Base-by-base conservation (phyloP, 2,113 vertebrate genomes). In the Eurypyga helias region DNA sequence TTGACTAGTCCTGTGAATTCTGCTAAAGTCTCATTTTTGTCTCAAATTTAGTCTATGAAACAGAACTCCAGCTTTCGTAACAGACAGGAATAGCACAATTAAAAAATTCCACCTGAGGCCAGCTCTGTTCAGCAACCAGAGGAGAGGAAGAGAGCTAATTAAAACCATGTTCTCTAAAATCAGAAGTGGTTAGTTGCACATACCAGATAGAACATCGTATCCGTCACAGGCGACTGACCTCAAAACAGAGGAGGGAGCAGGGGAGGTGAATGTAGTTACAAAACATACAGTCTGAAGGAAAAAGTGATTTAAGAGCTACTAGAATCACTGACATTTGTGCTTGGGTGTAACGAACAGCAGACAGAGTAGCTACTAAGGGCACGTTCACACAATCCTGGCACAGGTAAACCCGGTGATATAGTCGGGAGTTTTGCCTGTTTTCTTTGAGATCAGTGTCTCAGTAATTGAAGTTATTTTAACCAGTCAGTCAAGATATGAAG, bases 31-130 rank as follows among this genome's bases (percentile, higher is more conserved):
- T 60, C 4, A 31, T 34, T 86, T 96, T 93, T 87, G n/a, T 86
- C 84, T 87, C 45, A 64, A 45, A 55, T 87, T 79, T 84, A 84
- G 57, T 45, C 49, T 61, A 4, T n/a, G 67, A 79, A 94, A 57
- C 48, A 60, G 38, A 87, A 86, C 55, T 75, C 69, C 62, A 77
- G n/a, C 52, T 87, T 83, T 69, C 49, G 31, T 72, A 89, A 84
- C 54, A 93, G 29, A 93, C 33, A 91, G 77, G 72, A 94, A 70
- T 8, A 75, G 76, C 48, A 89, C 80, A 89, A 91, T 90, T 92
- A 72, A 93, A 94, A 89, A 84, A 95, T 85, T 91, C 89, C 87
- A 95, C 95, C 95, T 97, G 92, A 93, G 89, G 96, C 90, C 69
- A 93, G 71, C 52, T 89, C 83, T 84, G 65, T 73, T 94, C 77